phyloP scores from a whole-genome alignment of 2,113 vertebrate genomes.

The Anhinga anhinga region DNA sequence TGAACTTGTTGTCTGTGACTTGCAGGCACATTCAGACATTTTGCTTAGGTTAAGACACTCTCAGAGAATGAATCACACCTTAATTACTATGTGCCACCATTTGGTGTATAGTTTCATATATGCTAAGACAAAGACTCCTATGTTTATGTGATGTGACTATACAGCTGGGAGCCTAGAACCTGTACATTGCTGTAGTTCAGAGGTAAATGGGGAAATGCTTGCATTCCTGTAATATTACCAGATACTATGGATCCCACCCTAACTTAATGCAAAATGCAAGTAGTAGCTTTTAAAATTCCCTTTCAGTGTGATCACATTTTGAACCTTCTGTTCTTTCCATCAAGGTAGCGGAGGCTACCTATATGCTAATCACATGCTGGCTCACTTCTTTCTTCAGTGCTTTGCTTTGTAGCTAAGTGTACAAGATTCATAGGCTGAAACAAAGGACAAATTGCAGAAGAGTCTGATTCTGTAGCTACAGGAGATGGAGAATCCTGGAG shows the following conservation, averaged over 20 bases:
- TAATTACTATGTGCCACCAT: not conserved
- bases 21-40: not conserved
- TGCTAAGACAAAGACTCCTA: not conserved
- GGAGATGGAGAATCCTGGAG: not conserved
- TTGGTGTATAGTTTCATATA: not conserved
- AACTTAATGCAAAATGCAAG: no score
- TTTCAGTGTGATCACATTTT: not conserved
- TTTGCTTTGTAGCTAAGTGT: not conserved
- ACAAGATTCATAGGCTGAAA: not conserved
- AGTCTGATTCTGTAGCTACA: not conserved
- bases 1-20: not conserved
- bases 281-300: no score
- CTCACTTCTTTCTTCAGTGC: not conserved
- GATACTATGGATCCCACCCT: not conserved
- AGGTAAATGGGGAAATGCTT: not conserved
- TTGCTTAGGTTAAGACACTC: not conserved
- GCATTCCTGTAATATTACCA: not conserved
- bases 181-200: not conserved
- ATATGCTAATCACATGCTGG: not conserved
- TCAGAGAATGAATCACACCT: not conserved
- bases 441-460: not conserved
- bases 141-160: not conserved
- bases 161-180: not conserved
- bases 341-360: not conserved
- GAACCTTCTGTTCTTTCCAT: not conserved